Conservation (phyloP, 2,113 vertebrate genomes). For the Phrynocephalus versicolor region DNA sequence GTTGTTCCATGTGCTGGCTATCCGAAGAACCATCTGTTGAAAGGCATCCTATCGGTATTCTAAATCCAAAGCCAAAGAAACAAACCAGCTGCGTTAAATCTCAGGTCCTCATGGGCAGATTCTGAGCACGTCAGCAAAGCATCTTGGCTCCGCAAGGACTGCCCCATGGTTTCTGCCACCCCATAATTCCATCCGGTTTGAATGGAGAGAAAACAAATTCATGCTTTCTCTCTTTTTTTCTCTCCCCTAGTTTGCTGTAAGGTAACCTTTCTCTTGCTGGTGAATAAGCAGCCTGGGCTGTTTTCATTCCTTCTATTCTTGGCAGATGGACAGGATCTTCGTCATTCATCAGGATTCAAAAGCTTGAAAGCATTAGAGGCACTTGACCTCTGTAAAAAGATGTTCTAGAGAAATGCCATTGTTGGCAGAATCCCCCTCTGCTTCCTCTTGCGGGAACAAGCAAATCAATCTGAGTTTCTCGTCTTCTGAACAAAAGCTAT, state of each 20-base stretch:
- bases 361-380: background rate
- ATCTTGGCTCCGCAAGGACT: background rate
- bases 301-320: background rate
- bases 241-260: background rate
- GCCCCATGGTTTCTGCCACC: background rate
- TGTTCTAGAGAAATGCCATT: background rate
- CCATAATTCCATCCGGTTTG: background rate
- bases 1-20: background rate
- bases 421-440: background rate
- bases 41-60: background rate
- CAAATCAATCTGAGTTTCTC: background rate
- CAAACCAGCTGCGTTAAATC: background rate
- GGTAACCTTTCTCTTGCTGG: background rate
- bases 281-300: background rate
- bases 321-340: no score
- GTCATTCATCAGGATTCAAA: background rate
- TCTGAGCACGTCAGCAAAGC: background rate
- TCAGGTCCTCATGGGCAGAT: background rate
- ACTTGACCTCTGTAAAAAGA: background rate
- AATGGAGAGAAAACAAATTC: background rate
- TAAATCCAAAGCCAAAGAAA: background rate
- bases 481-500: background rate
- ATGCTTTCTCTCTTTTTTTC: background rate
- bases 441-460: background rate
- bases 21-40: background rate